Percentiles rank a stretch among this genome's conserved stretches.
phyloP scores from a whole-genome alignment of 1,140 invertebrate genomes.

The Lasaia peninsularis region DNA sequence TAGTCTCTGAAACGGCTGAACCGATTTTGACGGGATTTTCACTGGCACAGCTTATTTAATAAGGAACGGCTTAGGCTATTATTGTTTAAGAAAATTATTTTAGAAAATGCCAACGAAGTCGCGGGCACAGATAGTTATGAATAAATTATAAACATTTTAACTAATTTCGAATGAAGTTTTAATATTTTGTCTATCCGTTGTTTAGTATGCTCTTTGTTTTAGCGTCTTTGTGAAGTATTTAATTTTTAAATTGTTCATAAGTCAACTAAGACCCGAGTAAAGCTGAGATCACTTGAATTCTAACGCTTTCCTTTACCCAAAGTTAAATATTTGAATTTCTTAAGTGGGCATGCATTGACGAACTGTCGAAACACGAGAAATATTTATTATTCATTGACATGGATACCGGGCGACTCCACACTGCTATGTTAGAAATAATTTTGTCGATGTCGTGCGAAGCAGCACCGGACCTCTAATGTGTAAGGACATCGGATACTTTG shows the following conservation, averaged over 20 bases:
- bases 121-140: no score
- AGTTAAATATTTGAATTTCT: conserved; percentile 74
- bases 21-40: no score
- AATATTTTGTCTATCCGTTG: conserved; percentile 4
- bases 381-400: conserved; percentile 70
- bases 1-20: no score
- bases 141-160: no score
- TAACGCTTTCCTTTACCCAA: conserved; percentile 75
- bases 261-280: conserved; percentile 63
- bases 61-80: no score
- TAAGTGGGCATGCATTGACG: conserved; percentile 72
- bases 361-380: conserved; percentile 61
- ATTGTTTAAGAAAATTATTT: no score
- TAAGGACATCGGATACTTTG: conserved; percentile 53
- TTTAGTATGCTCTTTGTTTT: conserved; percentile 44
- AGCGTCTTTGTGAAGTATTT: conserved; percentile 68
- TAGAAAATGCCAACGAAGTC: no score
- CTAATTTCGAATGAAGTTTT: not conserved
- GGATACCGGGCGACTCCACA: conserved; percentile 41
- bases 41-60: no score
- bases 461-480: conserved; percentile 35
- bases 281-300: conserved; percentile 74
- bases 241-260: conserved; percentile 73
- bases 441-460: conserved; percentile 34
- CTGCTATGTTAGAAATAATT: conserved; percentile 51